These are phyloP conservation scores for Bos indicus DNA, from an alignment of 2,113 vertebrate species.

Conservation along the genomic window DNA sequence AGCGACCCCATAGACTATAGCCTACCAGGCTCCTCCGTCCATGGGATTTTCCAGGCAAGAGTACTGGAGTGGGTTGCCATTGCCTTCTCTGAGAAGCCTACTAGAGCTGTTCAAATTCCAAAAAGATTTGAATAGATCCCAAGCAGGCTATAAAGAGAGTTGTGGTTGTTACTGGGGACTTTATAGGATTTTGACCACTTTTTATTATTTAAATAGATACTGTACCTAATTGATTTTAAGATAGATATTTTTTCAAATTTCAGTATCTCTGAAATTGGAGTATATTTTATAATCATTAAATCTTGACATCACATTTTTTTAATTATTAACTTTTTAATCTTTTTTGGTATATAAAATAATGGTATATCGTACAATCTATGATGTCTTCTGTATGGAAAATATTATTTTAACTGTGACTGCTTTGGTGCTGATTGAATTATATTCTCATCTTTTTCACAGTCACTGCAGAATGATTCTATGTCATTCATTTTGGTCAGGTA, in stretches of 20 bases:
- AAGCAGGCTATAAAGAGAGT: background rate
- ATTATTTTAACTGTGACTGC: slow-evolving; percentile 21
- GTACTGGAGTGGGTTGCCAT: background rate
- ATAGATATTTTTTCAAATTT: slow-evolving; percentile 27
- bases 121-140: background rate
- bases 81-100: no score
- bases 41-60: background rate
- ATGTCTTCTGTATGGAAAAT: background rate
- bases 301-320: background rate
- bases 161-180: background rate
- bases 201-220: background rate
- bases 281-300: slow-evolving; percentile 12
- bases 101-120: background rate
- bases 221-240: background rate
- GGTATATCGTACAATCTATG: background rate
- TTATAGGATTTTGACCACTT: background rate
- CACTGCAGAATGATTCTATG: background rate
- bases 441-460: background rate
- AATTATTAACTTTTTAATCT: background rate
- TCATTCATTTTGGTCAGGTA: background rate
- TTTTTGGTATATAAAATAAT: slow-evolving; percentile 36
- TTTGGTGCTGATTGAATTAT: slow-evolving; percentile 5
- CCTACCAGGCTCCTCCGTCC: background rate
- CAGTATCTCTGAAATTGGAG: slow-evolving; percentile 11
- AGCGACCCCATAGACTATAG: no score